Evolutionary conservation across 2,113 vertebrate genomes (phyloP), one percentile per base, ranked within the genome.

Genomic region (Pholis gunnellus): DNA sequence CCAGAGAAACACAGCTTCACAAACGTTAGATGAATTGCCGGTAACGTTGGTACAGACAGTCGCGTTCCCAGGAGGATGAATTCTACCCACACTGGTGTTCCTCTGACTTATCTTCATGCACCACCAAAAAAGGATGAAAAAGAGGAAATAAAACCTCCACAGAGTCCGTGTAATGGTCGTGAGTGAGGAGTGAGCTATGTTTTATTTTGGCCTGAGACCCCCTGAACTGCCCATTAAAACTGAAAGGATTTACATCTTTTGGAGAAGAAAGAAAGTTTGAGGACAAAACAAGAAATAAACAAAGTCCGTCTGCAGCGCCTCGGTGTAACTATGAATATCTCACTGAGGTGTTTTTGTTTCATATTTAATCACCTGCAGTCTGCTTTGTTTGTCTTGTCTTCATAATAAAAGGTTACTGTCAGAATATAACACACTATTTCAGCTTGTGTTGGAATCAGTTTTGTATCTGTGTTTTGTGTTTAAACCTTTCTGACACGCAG

Each of bases 401-500:
- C 65, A 27, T 25, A 54, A 64, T 70, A 56, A 52, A 36, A 40
- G 2, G 36, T 38, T 15, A 15, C 40, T 10, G 5, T 63, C n/a
- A 1, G 40, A 63, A 64, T 29, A 11, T 31, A 60, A 4, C 31
- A 10, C 17, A 2, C n/a, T 42, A 36, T 73, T 50, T 59, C 6
- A 20, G 17, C 22, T 5, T 15, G 2, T 48, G 9, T 48, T 18
- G 9, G 3, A 79, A 46, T 38, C n/a, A 14, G 48, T 31, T 78
- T 78, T 14, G 1, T 8, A 34, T 54, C 17, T n/a, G 10, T 34
- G n/a, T 64, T 44, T 46, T 46, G 2, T 36, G 34, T 31, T 67
- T 64, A 11, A 68, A 74, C 34, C 42, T 84, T 74, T 78, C n/a
- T 34, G 57, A 70, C 48, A 64, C 64, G 82, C 61, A 67, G 69